phyloP scores from a whole-genome alignment of 2,113 vertebrate genomes.

The Laterallus jamaicensis region DNA sequence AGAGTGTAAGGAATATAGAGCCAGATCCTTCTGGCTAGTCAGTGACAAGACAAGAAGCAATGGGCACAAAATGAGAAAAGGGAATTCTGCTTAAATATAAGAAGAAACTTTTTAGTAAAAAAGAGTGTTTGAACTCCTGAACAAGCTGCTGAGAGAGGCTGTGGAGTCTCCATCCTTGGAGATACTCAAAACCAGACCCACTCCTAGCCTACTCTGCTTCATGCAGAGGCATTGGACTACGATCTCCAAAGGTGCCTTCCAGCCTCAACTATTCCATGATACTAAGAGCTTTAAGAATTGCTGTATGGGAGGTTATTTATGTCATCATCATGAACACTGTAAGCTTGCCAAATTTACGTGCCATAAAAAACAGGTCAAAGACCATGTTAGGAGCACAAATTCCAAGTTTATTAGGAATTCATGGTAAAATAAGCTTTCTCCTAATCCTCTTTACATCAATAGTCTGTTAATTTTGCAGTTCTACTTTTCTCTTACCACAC shows the following conservation, averaged over 20 bases:
- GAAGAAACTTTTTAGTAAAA: neutral
- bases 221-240: fast-evolving
- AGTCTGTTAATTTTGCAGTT: neutral
- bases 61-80: neutral
- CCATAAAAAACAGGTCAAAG: neutral
- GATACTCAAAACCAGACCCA: neutral
- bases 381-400: neutral
- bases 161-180: neutral
- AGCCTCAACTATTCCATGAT: neutral
- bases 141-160: neutral
- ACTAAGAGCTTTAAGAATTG: neutral
- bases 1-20: neutral
- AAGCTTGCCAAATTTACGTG: neutral
- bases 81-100: neutral
- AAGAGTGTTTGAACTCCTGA: neutral
- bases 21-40: neutral
- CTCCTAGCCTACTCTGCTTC: neutral
- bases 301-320: neutral
- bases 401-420: neutral
- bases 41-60: neutral
- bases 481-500: neutral
- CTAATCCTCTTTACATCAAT: neutral
- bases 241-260: neutral
- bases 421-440: neutral
- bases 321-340: neutral